Percentiles rank a stretch among this genome's conserved stretches.
Evolutionary conservation across 2,888 invertebrate genomes (phyloP).

Genomic region (Metalampra italica): DNA sequence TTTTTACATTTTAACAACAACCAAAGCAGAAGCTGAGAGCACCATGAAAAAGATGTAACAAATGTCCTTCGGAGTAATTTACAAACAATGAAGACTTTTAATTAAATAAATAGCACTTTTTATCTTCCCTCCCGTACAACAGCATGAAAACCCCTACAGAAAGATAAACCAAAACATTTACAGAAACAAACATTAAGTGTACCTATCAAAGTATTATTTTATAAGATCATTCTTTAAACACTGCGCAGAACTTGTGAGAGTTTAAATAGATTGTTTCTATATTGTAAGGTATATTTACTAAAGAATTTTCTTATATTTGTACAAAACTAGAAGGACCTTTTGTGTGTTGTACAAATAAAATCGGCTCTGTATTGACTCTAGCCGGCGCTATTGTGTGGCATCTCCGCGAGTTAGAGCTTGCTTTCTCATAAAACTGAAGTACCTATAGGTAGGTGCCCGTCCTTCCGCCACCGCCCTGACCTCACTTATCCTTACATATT

Average conservation of each 20-base stretch:
- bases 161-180: neutral
- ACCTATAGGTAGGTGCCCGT: constrained; percentile 6
- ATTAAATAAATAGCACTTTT: constrained; percentile 6
- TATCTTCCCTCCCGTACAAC: constrained; percentile 4
- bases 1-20: neutral
- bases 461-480: constrained; percentile 7
- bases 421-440: constrained; percentile 29
- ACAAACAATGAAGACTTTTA: constrained; percentile 8
- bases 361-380: constrained; percentile 43
- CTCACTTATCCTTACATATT: constrained; percentile 10
- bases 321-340: constrained; percentile 29
- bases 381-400: constrained; percentile 44
- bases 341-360: constrained; percentile 48
- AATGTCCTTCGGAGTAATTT: constrained; percentile 5
- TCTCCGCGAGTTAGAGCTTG: constrained; percentile 25
- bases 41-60: neutral
- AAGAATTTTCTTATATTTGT: constrained; percentile 42
- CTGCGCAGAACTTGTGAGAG: neutral
- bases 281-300: constrained; percentile 24
- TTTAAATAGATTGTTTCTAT: neutral
- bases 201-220: neutral
- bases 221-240: neutral
- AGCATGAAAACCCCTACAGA: neutral
- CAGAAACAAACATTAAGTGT: neutral
- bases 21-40: neutral